Conservation (phyloP, 2,888 invertebrate genomes). For the Altica lythri region DNA sequence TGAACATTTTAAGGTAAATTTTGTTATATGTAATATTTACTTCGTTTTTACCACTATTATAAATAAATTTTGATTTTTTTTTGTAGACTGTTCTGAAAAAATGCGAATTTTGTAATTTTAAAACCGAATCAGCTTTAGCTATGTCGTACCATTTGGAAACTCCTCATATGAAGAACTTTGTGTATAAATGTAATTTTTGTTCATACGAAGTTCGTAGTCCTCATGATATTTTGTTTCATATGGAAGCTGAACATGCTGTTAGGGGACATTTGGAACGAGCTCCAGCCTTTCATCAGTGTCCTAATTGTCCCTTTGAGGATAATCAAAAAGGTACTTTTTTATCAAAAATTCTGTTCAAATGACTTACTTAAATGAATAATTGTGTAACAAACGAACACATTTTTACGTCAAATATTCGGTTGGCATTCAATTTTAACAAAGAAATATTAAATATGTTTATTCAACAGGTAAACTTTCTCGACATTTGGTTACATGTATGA, state of each 20-base stretch:
- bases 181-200: slow-evolving; percentile 71
- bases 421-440: background rate
- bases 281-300: slow-evolving; percentile 87
- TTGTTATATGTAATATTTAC: too few relatives aligned
- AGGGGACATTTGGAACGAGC: slow-evolving; percentile 83
- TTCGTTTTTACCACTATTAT: too few relatives aligned
- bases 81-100: slow-evolving; percentile 76
- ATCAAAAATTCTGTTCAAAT: too few relatives aligned
- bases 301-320: slow-evolving; percentile 92
- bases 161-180: slow-evolving; percentile 87
- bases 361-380: too few relatives aligned
- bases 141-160: slow-evolving; percentile 89
- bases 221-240: slow-evolving; percentile 87
- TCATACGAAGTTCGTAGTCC: slow-evolving; percentile 69
- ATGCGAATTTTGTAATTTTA: slow-evolving; percentile 88
- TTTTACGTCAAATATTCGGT: too few relatives aligned
- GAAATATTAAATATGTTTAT: background rate
- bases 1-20: slow-evolving; percentile 68
- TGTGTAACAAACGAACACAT: too few relatives aligned
- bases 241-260: slow-evolving; percentile 87
- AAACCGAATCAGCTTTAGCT: slow-evolving; percentile 81
- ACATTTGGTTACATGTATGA: slow-evolving; percentile 84
- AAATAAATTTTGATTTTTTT: too few relatives aligned
- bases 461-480: slow-evolving; percentile 71
- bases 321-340: slow-evolving; percentile 87